Evolutionary conservation across 2,113 vertebrate species (phyloP), one percentile per base, ranked within the genome.

Genomic region (Paraplagusia blochii): DNA sequence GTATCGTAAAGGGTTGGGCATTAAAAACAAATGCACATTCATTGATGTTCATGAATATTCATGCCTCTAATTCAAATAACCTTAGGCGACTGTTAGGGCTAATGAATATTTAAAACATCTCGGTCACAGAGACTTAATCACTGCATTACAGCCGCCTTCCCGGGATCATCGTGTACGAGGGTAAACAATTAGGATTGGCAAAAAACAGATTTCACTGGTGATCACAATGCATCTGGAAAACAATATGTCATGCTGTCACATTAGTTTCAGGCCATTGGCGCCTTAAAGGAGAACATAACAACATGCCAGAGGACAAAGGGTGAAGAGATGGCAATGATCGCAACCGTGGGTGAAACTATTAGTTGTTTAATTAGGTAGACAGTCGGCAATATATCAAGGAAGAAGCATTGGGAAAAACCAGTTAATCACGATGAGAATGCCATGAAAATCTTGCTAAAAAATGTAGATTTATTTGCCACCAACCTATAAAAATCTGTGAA

Each of bases 1-100:
- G 49, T 80, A 69, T 78, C 84, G 85, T 86, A 82, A 82, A 55
- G 68, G 77, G 86, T 70, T 85, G 81, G 85, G 75, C 84, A 83
- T 88, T 87, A 86, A 85, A 90, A 88, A 89, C 88, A 90, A 89
- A 87, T 76, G 82, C 83, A 74, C 85, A 79, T 87, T 82, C 78
- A 87, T 84, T 80, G 74, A 63, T 17, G 18, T 22, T 56, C 74
- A 87, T 90, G 87, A 88, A 90, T 90, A 89, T 89, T 83, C 88
- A 88, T 85, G 72, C 2, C 0, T 13, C 79, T 87, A 86, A 88
- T 88, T 89, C 88, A 89, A 88, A 90, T 85, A 86, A 89, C 87
- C 86, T 85, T 82, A 84, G 82, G 88, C 85, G 56, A 85, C 83
- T 76, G 85, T 90, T 88, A 84, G 65, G 44, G 71, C 83, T 84